Evolutionary conservation across 64 coral and sea anemone species (phyloP), one percentile per base, ranked within the genome.

Genomic region (Montipora foliosa): DNA sequence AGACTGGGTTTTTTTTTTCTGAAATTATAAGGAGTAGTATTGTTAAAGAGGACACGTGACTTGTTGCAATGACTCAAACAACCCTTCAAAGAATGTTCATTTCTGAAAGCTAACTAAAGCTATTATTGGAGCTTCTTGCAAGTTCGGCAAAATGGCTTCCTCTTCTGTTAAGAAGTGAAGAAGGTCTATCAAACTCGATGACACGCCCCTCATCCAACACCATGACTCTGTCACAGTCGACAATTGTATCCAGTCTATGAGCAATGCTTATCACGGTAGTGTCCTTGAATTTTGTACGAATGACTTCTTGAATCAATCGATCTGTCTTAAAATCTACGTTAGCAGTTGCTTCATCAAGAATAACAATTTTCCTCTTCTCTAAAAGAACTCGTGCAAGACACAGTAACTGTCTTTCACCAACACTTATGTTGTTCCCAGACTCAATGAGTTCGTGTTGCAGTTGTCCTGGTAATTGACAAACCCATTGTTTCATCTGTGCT

Each of bases 171-270:
- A 78, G 2, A 81, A 90, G 89, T 15, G 19, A 9, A 52, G 37
- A n/a, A 52, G 95, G 95, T 47, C 75, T 81, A 51, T 94, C 95
- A 78, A 94, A 91, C 67, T 97, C 95, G 4, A 88, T 44, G 0
- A 97, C 67, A 47, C 67, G 47, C 9, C 95, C 95, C 29, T 52
- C 49, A 19, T 89, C 90, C 16, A 97, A 79, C 4, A 96, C 95
- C 53, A 94, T 49, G 5, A 96, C 88, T 15, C 88, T 76, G 66
- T 96, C 95, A 77, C 75, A 94, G 59, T 89, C 81, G 59, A 96
- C 91, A 10, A 96, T 94, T 9, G 92, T 94, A n/a, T 94, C 88
- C 60, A 97, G 77, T 88, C 95, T 91, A 70, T 96, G 95, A 4
- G 95, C 95, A 57, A 96, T 90, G 16, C 87, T 96, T 17, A 96